Percentiles rank a stretch among this genome's conserved stretches.
These are phyloP conservation scores for Hyles lineata DNA, from an alignment of 2,888 invertebrate genomes.

Conservation along the genomic window DNA sequence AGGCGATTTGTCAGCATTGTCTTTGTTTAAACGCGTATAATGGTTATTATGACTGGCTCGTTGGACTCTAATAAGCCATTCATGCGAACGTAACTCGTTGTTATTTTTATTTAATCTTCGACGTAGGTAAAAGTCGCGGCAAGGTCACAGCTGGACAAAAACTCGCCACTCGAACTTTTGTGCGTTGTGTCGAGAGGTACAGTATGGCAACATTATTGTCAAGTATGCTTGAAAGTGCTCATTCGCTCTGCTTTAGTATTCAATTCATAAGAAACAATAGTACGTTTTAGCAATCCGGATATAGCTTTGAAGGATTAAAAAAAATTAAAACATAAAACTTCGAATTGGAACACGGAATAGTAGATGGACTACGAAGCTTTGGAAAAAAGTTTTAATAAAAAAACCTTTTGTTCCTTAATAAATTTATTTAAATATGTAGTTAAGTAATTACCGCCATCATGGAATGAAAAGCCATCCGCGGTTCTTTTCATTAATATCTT, in stretches of 20 bases:
- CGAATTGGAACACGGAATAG: too few species aligned
- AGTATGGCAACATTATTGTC: constrained; percentile 41
- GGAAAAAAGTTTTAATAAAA: too few species aligned
- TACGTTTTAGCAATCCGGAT: too few species aligned
- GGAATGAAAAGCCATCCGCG: neutral
- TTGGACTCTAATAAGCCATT: constrained; percentile 54
- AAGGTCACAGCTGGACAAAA: constrained; percentile 57
- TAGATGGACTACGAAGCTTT: too few species aligned
- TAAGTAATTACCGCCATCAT: neutral
- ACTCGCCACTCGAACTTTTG: constrained; percentile 47
- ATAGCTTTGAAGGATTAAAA: too few species aligned
- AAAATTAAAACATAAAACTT: too few species aligned
- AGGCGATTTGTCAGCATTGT: constrained; percentile 19
- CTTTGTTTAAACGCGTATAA: constrained; percentile 19
- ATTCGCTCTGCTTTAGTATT: too few species aligned
- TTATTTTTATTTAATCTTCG: constrained; percentile 51
- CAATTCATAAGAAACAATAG: too few species aligned
- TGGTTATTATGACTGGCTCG: constrained; percentile 53
- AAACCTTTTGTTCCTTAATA: too few species aligned
- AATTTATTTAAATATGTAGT: too few species aligned
- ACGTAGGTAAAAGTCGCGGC: constrained; percentile 59
- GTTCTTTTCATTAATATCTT: neutral
- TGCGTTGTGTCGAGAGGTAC: constrained; percentile 38
- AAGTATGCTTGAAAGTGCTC: constrained; percentile 3
- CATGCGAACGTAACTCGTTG: constrained; percentile 49